Evolutionary conservation across 2,888 invertebrate species (phyloP), one percentile per base, ranked within the genome.

Genomic region (Melipona beecheii): DNA sequence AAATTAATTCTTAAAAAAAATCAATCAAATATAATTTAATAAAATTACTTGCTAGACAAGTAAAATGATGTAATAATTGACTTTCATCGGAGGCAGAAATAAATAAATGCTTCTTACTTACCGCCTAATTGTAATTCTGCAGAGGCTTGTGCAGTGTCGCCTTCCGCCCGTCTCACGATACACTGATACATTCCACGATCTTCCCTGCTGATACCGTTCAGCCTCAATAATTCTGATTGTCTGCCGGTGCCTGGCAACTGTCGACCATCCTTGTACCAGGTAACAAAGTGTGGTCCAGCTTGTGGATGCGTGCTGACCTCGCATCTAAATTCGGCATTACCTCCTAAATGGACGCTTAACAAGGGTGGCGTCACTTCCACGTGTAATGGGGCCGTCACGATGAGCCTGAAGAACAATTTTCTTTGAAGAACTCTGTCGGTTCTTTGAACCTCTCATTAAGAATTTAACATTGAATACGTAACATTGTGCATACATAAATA

Each of bases 151-250:
- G 97, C 97, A 4, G 97, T 97, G 91, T 97, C 97, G 24, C 97
- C 97, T 92, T 97, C 97, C 54, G 96, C 95, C 86, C 97, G 95
- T 83, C 97, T 95, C 13, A 97, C 97, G 84, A 97, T 95, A 93
- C 97, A 97, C 93, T 97, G 97, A 93, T 97, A 97, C 97, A 97
- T 97, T 89, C 97, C 97, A 81, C 97, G 95, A 93, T 97, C 97
- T 91, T 97, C 97, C 75, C 97, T 95, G 60, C 96, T 96, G 64
- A 97, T 97, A 79, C 96, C 96, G 86, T 96, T 96, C 88, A 97
- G 95, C 74, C 96, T 95, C 75, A 97, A 92, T 58, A 96, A 95
- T 90, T 97, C 97, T 69, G 96, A 95, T 84, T 96, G 96, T 86
- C 97, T 95, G 13, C 96, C 96, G 11, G 96, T 96, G 78, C 96